A percentile compares a stretch with the other conserved stretches of the same genome.
Conservation (phyloP, 2,113 vertebrate genomes). For the Tupaia chinensis region DNA sequence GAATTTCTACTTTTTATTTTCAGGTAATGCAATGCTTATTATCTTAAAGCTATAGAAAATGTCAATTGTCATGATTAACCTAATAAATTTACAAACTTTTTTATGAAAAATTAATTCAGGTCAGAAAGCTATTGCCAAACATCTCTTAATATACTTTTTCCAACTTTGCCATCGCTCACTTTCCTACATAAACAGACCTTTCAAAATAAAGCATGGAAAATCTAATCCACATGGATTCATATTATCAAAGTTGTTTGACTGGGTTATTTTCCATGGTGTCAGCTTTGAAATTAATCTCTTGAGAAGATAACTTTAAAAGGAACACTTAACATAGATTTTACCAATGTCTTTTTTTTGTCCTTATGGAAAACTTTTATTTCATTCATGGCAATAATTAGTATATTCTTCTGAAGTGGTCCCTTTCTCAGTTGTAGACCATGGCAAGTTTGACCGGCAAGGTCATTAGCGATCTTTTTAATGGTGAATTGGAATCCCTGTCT, state of each 20-base stretch:
- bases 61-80: constrained; percentile 73
- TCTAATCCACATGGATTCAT: constrained; percentile 84
- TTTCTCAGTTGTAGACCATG: not conserved
- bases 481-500: not conserved
- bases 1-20: constrained; percentile 54
- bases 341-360: constrained; percentile 28
- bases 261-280: constrained; percentile 85
- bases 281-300: constrained; percentile 80
- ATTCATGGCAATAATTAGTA: constrained; percentile 49
- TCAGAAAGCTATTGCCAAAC: constrained; percentile 86
- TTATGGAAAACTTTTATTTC: constrained; percentile 58
- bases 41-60: constrained; percentile 61
- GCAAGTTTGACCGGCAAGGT: not conserved
- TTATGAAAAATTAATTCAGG: constrained; percentile 80
- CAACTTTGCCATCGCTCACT: constrained; percentile 86
- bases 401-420: not conserved
- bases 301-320: constrained; percentile 84
- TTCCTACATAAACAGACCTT: constrained; percentile 86
- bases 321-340: constrained; percentile 5
- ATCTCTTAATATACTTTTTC: constrained; percentile 85
- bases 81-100: constrained; percentile 83
- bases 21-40: not conserved
- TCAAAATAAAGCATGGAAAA: constrained; percentile 88
- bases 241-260: constrained; percentile 85
- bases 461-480: not conserved